Conservation (phyloP, 2,113 vertebrate genomes). For the Engraulis encrasicolus region DNA sequence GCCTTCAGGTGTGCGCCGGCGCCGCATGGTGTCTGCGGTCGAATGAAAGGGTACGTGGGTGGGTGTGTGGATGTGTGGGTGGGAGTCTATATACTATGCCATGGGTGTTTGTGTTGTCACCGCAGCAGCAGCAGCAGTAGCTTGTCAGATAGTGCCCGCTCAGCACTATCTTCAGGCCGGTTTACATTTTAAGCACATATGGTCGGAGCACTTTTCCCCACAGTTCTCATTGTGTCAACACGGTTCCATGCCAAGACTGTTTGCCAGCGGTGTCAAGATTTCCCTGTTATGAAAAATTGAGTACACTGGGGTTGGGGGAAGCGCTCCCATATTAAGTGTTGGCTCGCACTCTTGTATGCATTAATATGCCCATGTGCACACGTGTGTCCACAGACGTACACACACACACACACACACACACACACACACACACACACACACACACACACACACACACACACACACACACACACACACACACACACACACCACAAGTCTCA, state of each 20-base stretch:
- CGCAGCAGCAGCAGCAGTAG: background rate
- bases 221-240: background rate
- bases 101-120: background rate
- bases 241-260: background rate
- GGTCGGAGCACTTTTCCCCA: background rate
- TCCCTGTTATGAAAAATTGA: constrained; percentile 6
- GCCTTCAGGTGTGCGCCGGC: background rate
- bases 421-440: background rate
- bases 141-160: background rate
- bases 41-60: background rate
- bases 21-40: background rate
- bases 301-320: background rate
- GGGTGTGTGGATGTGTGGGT: too few species aligned
- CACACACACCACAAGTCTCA: background rate
- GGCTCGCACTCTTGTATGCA: background rate
- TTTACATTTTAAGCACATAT: constrained; percentile 22
- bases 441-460: background rate
- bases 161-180: background rate
- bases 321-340: constrained; percentile 1
- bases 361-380: background rate
- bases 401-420: background rate
- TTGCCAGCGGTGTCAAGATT: constrained; percentile 10
- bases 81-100: too few species aligned
- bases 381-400: background rate
- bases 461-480: too few species aligned